phyloP scores from a whole-genome alignment of 2,888 invertebrate species.

The Euspilapteryx auroguttella region DNA sequence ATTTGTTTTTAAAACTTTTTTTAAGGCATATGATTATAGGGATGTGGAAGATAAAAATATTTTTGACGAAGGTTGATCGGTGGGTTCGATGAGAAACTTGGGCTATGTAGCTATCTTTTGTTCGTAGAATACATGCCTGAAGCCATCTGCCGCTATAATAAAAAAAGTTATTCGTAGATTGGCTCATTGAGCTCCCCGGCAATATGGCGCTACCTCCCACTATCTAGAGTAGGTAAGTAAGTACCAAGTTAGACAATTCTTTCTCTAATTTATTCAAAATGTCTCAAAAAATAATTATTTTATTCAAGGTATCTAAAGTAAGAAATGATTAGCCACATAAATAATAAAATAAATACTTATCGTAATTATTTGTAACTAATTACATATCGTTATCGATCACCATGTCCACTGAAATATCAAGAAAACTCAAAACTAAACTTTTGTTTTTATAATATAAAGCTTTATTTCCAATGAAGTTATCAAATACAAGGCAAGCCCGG shows the following conservation, averaged over 20 bases:
- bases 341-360: no score
- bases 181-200: no score
- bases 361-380: constrained; percentile 22
- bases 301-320: no score
- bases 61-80: constrained; percentile 51
- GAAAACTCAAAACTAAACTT: no score
- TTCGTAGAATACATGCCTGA: constrained; percentile 4
- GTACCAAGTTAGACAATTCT: no score
- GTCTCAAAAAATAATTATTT: no score
- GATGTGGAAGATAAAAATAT: constrained; percentile 45
- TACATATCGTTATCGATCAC: constrained; percentile 17
- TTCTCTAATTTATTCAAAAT: no score
- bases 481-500: constrained; percentile 10
- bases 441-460: no score
- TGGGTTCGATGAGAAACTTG: constrained; percentile 3
- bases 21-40: constrained; percentile 45
- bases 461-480: neutral
- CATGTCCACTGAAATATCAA: no score
- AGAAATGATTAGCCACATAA: no score
- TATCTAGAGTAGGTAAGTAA: no score
- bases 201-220: no score
- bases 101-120: constrained; percentile 12
- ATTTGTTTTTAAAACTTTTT: constrained; percentile 11
- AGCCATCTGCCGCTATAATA: constrained; percentile 1
- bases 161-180: constrained; percentile 1